Evolutionary conservation across 2,888 invertebrate genomes (phyloP), one percentile per base, ranked within the genome.

Genomic region (Embidobia sp.): DNA sequence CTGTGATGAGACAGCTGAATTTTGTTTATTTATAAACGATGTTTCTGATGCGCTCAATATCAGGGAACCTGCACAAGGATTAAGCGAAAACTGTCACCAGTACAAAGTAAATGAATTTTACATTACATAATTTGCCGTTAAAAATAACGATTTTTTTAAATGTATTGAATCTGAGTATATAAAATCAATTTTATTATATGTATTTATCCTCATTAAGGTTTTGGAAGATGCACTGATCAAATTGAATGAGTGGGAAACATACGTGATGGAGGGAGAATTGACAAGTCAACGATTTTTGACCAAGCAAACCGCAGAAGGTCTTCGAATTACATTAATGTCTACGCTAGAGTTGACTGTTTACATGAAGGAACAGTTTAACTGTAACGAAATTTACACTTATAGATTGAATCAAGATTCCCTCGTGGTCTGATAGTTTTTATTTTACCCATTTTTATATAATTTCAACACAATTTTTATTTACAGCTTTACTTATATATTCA

Each of bases 1-100:
- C 22, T 48, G 27, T 27, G 46, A 48, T 26, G 26, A 11, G 7
- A 48, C 46, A n/a, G 22, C 10, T 27, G 27, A 48, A 15, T 48
- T 48, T 15, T 48, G 27, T 13, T 13, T 27, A 11, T 27, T 48
- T 13, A 8, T 48, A 5, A 48, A 46, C 8, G 27, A 46, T 4
- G 27, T 46, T 6, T 26, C 22, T n/a, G 26, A 46, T 26, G 46
- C 27, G 13, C 22, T 27, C n/a, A 46, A 46, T 16, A 22, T 22
- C 5, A 46, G 10, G 22, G 22, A 22, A 26, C 44, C 26, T 5
- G 44, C 19, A 44, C n/a, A 19, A 46, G 13, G 10, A 6, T 2
- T 46, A 7, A 13, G 13, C 0, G 13, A 15, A 11, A 27, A 27
- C 13, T 8, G 46, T 15, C 15, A 3, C 10, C 2, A 48, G 1